Base-by-base conservation (phyloP, 2,888 invertebrate genomes). In the Nomada ferruginata region DNA sequence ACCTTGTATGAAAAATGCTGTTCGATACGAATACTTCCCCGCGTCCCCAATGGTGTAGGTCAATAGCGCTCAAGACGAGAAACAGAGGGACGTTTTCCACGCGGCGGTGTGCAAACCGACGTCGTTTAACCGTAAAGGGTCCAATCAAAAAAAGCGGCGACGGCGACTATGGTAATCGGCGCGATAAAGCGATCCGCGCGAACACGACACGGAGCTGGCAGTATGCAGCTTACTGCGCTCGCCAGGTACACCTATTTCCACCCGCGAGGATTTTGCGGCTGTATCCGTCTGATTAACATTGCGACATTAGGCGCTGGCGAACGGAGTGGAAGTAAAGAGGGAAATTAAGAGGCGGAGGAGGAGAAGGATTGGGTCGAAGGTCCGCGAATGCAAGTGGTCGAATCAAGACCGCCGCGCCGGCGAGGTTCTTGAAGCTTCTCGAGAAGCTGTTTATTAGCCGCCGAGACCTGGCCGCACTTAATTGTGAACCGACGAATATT, bases 141-240 rank as follows among this genome's bases (percentile, higher is more conserved):
- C 15, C 42, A 47, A 64, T 65, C 59, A 60, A 80, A 79, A 64
- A 76, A 52, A 65, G 55, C 47, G 65, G n/a, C n/a, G 64, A 61
- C 60, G 75, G 65, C 26, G 20, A 72, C 69, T 63, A 81, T 73
- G 82, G 82, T 82, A 82, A 82, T 83, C 76, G 82, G 36, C 42
- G 64, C 76, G 76, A 83, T 83, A 83, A 82, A 79, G 76, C 76
- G 72, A 81, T 82, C 73, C 73, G 50, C 63, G 47, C 47, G 52
- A 42, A 68, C 59, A 76, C 80, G 72, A 82, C 71, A 61, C 52
- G 42, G 44, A 68, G 68, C 13, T 63, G 68, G 72, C 69, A 82
- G 69, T 83, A 82, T 57, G 82, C 60, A 64, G 72, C 65, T 82
- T 69, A 65, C 76, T 82, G 76, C 75, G 57, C 63, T 42, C 26